A percentile compares a stretch with the other conserved stretches of the same genome.
These are phyloP conservation scores for Lathamus discolor DNA, from an alignment of 2,113 vertebrate genomes.

Conservation along the genomic window DNA sequence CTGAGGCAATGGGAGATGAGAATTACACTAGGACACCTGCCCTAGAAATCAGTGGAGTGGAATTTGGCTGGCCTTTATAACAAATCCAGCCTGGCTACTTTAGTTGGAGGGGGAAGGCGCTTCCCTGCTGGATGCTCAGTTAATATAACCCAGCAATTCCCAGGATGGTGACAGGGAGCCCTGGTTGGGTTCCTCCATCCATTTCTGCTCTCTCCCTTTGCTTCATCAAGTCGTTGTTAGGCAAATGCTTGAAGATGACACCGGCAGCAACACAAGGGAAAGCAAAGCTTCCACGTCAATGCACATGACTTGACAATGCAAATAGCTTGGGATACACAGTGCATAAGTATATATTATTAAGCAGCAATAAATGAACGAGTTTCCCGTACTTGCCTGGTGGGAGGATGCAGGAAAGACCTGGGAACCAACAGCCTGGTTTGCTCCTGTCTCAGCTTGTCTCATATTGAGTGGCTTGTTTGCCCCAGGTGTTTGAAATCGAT, in stretches of 20 bases:
- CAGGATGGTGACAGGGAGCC: not conserved
- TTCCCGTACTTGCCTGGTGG: constrained; percentile 41
- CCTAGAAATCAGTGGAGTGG: not conserved
- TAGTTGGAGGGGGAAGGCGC: not conserved
- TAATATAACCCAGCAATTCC: not conserved
- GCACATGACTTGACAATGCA: constrained; percentile 57
- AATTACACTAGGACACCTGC: not conserved
- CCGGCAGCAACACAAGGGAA: constrained; percentile 15
- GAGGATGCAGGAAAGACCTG: not conserved
- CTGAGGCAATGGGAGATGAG: not conserved
- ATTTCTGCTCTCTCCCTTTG: not conserved
- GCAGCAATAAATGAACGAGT: constrained; percentile 61
- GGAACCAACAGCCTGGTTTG: not conserved
- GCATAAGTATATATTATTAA: constrained; percentile 70
- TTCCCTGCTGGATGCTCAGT: not conserved
- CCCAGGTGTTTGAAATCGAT: not conserved
- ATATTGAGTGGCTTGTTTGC: not conserved
- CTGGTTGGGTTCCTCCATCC: not conserved
- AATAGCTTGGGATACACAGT: constrained; percentile 13
- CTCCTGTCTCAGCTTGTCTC: not conserved
- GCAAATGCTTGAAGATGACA: not conserved
- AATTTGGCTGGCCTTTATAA: not conserved
- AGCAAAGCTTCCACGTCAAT: constrained; percentile 12
- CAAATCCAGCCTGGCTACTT: not conserved
- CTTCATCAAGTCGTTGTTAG: not conserved